Percentiles rank a stretch among this genome's conserved stretches.
Evolutionary conservation across 2,797 vertebrate genomes (phyloP).

Genomic region (Pitangus sulphuratus): DNA sequence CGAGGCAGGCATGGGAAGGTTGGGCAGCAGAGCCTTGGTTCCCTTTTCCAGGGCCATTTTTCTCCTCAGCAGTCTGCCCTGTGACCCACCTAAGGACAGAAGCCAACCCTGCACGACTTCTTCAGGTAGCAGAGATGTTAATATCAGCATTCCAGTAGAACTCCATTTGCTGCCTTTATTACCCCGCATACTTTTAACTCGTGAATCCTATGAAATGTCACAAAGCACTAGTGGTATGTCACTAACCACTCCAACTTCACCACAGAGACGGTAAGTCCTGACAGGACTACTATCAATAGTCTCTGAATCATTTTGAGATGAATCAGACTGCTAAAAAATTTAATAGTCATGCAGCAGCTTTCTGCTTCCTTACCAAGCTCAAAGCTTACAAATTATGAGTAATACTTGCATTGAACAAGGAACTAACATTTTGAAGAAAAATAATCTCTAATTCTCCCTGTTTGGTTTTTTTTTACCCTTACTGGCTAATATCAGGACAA

Average conservation of each 20-base stretch:
- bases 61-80: neutral
- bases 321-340: conserved; percentile 55
- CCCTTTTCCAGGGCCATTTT: neutral
- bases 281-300: conserved; percentile 36
- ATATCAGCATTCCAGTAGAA: neutral
- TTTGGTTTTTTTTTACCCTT: neutral
- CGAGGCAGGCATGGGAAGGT: neutral
- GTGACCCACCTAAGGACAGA: neutral
- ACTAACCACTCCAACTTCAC: neutral
- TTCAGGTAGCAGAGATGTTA: neutral
- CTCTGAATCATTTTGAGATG: conserved; percentile 48
- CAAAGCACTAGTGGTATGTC: neutral
- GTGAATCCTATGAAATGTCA: neutral
- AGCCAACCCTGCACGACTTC: neutral
- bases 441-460: neutral
- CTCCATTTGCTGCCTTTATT: neutral
- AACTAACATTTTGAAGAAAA: neutral
- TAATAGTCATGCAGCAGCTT: conserved; percentile 20
- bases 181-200: neutral
- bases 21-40: neutral
- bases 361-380: conserved; percentile 19
- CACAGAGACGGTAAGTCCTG: neutral
- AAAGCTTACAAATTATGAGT: conserved; percentile 16
- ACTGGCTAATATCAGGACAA: neutral
- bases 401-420: neutral